Evolutionary conservation across 2,113 vertebrate species (phyloP).

Genomic region (Eptesicus fuscus): DNA sequence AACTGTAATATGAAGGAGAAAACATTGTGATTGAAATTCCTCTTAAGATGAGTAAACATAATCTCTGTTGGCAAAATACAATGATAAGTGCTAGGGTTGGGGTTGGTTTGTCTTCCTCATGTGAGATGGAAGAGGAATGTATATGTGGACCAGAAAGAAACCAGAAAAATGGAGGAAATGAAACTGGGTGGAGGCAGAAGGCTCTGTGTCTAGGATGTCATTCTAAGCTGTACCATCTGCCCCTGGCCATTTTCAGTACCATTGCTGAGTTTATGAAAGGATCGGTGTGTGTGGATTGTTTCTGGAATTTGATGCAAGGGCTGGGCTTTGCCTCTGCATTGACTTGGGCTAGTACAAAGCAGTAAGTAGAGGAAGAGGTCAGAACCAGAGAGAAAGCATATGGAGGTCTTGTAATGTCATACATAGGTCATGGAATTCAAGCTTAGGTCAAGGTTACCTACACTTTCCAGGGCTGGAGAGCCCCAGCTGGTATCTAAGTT

Average conservation of each 20-base stretch:
- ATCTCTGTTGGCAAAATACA: not conserved
- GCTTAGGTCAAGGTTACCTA: not conserved
- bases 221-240: not conserved
- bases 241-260: not conserved
- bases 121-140: not conserved
- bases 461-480: not conserved
- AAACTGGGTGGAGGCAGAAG: not conserved
- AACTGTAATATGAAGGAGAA: not conserved
- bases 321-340: not conserved
- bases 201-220: not conserved
- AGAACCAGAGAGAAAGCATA: not conserved
- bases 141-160: not conserved
- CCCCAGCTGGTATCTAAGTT: not conserved
- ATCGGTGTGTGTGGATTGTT: not conserved
- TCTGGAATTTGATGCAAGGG: not conserved
- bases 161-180: not conserved
- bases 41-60: not conserved
- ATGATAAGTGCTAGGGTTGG: not conserved
- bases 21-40: not conserved
- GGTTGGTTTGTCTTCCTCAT: not conserved
- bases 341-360: not conserved
- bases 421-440: not conserved
- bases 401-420: not conserved
- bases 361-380: not conserved
- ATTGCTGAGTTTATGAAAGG: not conserved